Conservation (phyloP, 1,140 invertebrate genomes). For the Diachasmimorpha longicaudata region DNA sequence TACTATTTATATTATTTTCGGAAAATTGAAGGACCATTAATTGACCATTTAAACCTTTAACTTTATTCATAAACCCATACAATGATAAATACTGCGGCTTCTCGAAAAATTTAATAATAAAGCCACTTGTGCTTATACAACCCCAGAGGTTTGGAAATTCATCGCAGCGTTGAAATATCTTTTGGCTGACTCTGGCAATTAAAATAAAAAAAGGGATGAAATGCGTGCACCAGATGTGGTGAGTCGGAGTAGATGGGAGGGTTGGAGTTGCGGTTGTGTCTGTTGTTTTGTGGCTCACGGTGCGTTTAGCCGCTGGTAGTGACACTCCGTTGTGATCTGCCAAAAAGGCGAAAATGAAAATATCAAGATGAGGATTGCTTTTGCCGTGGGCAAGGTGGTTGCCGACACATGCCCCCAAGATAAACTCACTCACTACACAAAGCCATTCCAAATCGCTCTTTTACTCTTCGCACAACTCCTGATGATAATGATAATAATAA, state of each 20-base stretch:
- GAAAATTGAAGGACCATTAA: no score
- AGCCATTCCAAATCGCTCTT: not conserved
- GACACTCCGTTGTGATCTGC: not conserved
- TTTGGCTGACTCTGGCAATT: no score
- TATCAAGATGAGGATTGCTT: not conserved
- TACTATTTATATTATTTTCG: no score
- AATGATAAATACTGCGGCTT: no score
- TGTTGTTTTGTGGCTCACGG: not conserved
- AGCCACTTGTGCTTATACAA: no score
- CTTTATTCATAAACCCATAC: no score
- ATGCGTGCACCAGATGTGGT: not conserved
- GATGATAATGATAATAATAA: constrained; percentile 33
- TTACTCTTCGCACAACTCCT: not conserved
- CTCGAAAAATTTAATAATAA: no score
- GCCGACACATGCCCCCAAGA: not conserved
- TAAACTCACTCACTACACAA: not conserved
- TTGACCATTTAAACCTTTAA: no score
- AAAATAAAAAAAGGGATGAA: no score
- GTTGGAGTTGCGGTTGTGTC: not conserved
- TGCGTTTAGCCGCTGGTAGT: not conserved
- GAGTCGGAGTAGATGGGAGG: not conserved
- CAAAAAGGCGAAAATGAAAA: not conserved
- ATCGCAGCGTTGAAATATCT: no score
- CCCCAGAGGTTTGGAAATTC: no score
- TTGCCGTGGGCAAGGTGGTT: not conserved